Evolutionary conservation across 2,888 invertebrate genomes (phyloP).

Genomic region (Callosobruchus maculatus): DNA sequence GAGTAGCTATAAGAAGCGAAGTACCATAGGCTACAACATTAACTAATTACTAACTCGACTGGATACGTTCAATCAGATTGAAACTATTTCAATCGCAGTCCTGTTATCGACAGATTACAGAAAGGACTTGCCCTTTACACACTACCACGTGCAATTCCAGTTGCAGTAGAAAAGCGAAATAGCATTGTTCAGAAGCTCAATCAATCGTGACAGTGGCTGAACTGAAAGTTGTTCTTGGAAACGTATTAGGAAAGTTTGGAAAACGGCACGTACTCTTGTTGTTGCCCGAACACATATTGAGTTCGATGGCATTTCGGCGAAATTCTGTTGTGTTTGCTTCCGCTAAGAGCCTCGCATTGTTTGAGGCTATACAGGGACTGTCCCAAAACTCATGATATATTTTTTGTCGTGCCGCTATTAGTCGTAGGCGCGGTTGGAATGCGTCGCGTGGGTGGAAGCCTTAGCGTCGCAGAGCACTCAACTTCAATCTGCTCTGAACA

Average conservation of each 20-base stretch:
- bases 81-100: not conserved
- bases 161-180: not conserved
- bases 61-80: too few relatives aligned
- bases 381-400: too few relatives aligned
- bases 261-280: not conserved
- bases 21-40: too few relatives aligned
- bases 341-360: not conserved
- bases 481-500: too few relatives aligned
- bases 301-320: not conserved
- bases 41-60: too few relatives aligned
- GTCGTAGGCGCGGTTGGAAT: too few relatives aligned
- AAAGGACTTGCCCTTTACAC: not conserved
- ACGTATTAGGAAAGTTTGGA: not conserved
- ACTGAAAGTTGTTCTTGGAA: not conserved
- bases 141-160: not conserved
- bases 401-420: too few relatives aligned
- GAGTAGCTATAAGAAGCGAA: too few relatives aligned
- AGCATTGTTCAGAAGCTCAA: not conserved
- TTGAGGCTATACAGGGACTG: too few relatives aligned
- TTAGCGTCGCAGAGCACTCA: too few relatives aligned
- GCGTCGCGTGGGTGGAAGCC: too few relatives aligned
- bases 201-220: not conserved
- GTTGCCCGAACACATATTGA: not conserved
- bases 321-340: not conserved
- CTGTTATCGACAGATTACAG: not conserved